Evolutionary conservation across 2,113 vertebrate genomes (phyloP).

Genomic region (Australoheros scitulus): DNA sequence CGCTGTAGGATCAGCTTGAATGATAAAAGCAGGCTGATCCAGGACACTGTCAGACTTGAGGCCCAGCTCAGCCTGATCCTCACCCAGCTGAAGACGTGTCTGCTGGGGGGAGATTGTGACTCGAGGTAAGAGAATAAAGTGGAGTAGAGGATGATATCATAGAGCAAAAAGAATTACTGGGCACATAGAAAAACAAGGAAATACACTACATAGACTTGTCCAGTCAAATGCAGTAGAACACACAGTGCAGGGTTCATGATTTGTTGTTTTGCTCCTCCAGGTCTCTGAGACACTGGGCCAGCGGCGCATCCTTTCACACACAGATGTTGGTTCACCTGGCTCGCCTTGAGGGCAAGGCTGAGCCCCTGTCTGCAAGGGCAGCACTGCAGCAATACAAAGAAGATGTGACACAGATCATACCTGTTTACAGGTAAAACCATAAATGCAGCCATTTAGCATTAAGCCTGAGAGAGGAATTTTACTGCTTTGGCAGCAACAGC

Average conservation of each 20-base stretch:
- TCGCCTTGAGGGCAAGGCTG: conserved; percentile 39
- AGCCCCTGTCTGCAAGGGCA: conserved; percentile 56
- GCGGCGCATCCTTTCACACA: conserved; percentile 68
- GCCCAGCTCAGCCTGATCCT: conserved; percentile 69
- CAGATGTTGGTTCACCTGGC: conserved; percentile 75
- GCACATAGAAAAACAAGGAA: neutral
- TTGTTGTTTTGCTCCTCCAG: conserved; percentile 22
- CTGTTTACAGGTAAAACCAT: conserved; percentile 65
- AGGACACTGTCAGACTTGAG: conserved; percentile 69
- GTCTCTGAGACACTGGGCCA: conserved; percentile 74
- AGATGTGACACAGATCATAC: conserved; percentile 66
- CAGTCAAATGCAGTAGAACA: neutral
- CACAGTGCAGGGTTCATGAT: neutral
- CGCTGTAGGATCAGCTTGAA: conserved; percentile 69
- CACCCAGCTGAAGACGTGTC: conserved; percentile 71
- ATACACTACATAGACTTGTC: neutral
- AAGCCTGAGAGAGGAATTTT: neutral
- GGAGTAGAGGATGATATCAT: neutral
- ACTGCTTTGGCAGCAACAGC: neutral
- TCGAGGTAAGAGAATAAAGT: conserved; percentile 50
- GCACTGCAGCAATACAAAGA: conserved; percentile 68
- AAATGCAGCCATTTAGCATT: neutral
- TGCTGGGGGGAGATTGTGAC: conserved; percentile 64
- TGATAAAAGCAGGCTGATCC: conserved; percentile 49
- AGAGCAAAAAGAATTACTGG: neutral